phyloP scores from a whole-genome alignment of 2,113 vertebrate species.

The Toxotes chatareus region DNA sequence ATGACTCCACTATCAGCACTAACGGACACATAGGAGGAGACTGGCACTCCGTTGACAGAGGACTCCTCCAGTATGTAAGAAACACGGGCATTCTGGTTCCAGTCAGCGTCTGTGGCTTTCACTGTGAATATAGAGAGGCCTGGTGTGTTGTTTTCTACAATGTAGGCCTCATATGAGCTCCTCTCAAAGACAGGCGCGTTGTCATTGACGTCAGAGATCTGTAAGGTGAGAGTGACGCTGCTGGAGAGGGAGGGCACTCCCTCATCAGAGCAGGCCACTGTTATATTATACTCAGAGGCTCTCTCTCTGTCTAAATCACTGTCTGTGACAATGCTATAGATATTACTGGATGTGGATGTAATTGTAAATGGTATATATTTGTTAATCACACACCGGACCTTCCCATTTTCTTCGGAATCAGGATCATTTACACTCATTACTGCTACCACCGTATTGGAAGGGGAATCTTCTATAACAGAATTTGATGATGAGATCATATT shows the following conservation, averaged over 20 bases:
- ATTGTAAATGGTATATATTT: conserved; percentile 58
- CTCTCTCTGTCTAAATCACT: conserved; percentile 54
- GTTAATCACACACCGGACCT: conserved; percentile 47
- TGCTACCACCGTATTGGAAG: conserved; percentile 45
- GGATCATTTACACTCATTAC: conserved; percentile 70
- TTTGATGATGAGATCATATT: conserved; percentile 62
- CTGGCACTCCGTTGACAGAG: conserved; percentile 20
- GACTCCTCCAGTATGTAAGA: conserved; percentile 36
- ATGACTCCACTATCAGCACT: conserved; percentile 39
- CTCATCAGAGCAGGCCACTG: conserved; percentile 47
- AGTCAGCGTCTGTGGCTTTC: conserved; percentile 27
- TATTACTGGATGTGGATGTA: conserved; percentile 29
- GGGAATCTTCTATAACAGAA: conserved; percentile 46
- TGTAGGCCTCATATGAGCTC: not conserved
- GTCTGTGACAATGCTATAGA: conserved; percentile 55
- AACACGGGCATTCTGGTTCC: conserved; percentile 41
- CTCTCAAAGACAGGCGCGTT: conserved; percentile 35
- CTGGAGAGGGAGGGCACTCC: conserved; percentile 57
- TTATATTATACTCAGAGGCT: not conserved
- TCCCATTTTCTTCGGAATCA: conserved; percentile 64
- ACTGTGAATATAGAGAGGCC: conserved; percentile 21
- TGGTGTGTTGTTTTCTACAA: not conserved
- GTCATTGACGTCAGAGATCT: conserved; percentile 46
- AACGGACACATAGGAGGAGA: conserved; percentile 12
- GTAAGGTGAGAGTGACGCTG: conserved; percentile 50